Percentiles rank a stretch among this genome's conserved stretches.
Conservation (phyloP, 2,888 invertebrate genomes). For the Platypus cylindrus region DNA sequence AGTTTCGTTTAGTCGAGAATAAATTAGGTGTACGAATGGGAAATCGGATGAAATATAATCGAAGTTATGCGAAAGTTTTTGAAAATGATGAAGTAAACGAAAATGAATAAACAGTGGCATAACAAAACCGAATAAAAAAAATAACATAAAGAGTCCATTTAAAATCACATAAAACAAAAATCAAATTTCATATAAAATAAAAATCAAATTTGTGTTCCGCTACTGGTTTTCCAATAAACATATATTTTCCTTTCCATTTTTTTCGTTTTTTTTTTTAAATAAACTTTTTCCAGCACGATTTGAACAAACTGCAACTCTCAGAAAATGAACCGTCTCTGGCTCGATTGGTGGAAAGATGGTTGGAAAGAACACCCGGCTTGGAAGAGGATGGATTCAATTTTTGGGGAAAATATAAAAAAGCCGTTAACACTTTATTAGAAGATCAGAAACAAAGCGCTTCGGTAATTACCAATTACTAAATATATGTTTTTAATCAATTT, state of each 20-base stretch:
- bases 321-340: constrained; percentile 77
- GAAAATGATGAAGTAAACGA: constrained; percentile 51
- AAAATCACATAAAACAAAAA: too few relatives aligned
- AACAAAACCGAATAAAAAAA: too few relatives aligned
- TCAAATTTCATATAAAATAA: too few relatives aligned
- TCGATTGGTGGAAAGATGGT: constrained; percentile 80
- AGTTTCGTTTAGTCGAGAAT: constrained; percentile 92
- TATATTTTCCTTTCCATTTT: too few relatives aligned
- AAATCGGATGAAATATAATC: constrained; percentile 85
- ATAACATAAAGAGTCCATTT: too few relatives aligned
- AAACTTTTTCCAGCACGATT: constrained; percentile 35
- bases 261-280: too few relatives aligned
- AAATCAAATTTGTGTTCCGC: too few relatives aligned
- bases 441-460: constrained; percentile 52
- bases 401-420: constrained; percentile 78
- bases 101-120: too few relatives aligned
- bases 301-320: constrained; percentile 47
- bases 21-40: constrained; percentile 74
- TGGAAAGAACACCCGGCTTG: constrained; percentile 88
- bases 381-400: constrained; percentile 79
- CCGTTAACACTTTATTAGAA: constrained; percentile 58
- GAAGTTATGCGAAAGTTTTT: constrained; percentile 79
- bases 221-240: too few relatives aligned
- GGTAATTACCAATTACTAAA: constrained; percentile 36
- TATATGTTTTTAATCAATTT: background rate